Percentiles rank a stretch among this genome's conserved stretches.
phyloP scores from a whole-genome alignment of 2,888 invertebrate species.

The Drosophila putrida region DNA sequence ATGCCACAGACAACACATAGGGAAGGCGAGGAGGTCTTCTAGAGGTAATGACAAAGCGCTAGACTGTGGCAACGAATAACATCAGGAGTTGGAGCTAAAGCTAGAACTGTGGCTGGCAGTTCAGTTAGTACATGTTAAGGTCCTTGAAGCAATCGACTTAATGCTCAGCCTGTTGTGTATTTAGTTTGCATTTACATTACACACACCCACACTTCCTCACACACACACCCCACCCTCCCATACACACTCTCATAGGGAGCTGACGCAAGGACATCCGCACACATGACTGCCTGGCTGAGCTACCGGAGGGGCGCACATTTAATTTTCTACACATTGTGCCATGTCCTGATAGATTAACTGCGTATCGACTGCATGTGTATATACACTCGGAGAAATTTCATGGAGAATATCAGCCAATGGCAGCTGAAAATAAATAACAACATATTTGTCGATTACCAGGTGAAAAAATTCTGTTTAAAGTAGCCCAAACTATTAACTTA shows the following conservation, averaged over 20 bases:
- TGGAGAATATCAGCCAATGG: too few relatives aligned
- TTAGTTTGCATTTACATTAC: constrained; percentile 78
- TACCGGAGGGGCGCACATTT: constrained; percentile 56
- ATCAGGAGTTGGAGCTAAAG: constrained; percentile 18
- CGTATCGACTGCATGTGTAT: constrained; percentile 53
- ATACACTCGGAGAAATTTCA: not conserved
- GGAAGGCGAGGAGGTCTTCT: constrained; percentile 18
- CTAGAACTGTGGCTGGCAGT: constrained; percentile 41
- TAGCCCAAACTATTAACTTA: too few relatives aligned
- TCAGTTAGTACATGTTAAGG: constrained; percentile 49
- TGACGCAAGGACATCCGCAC: constrained; percentile 44
- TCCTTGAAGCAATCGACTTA: constrained; percentile 80
- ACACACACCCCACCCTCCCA: constrained; percentile 19
- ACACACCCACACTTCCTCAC: constrained; percentile 24
- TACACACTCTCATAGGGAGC: constrained; percentile 16
- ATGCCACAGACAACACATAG: constrained; percentile 56
- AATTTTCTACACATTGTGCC: constrained; percentile 77
- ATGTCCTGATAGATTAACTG: constrained; percentile 79
- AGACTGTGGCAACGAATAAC: constrained; percentile 19
- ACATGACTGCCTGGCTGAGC: constrained; percentile 46
- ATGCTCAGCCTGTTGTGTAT: constrained; percentile 75
- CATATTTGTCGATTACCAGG: too few relatives aligned
- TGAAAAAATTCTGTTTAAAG: too few relatives aligned
- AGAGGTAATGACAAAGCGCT: constrained; percentile 64
- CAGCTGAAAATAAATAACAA: too few relatives aligned